These are phyloP conservation scores for Coremacera marginata DNA, from an alignment of 2,888 invertebrate genomes.

Conservation along the genomic window DNA sequence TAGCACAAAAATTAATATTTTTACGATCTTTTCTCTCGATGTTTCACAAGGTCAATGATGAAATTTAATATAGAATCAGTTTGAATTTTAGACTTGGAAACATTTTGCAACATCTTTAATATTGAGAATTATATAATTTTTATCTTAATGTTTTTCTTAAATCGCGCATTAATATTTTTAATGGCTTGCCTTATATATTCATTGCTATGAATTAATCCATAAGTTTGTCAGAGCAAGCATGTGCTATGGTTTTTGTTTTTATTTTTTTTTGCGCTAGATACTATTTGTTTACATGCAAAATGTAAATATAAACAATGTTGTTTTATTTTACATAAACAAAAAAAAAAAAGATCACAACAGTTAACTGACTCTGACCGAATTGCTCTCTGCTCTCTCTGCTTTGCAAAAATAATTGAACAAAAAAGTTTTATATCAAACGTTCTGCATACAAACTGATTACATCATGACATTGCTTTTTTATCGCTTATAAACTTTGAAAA, in stretches of 20 bases:
- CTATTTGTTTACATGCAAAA: background rate
- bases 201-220: no score
- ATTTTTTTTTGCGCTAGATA: background rate
- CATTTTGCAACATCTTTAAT: background rate
- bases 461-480: conserved; percentile 20
- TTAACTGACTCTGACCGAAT: background rate
- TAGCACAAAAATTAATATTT: no score
- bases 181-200: no score
- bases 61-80: no score
- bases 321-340: conserved; percentile 2
- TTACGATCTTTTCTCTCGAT: no score
- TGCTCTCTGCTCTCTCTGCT: background rate
- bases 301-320: conserved; percentile 33
- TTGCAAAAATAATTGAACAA: background rate
- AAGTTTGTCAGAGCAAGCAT: background rate
- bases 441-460: background rate
- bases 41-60: no score
- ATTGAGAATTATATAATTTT: no score
- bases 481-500: background rate
- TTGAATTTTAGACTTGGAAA: background rate
- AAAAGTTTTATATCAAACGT: conserved; percentile 19
- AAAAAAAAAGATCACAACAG: background rate
- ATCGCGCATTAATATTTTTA: no score
- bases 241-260: no score
- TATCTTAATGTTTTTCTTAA: no score